A percentile compares a stretch with the other conserved stretches of the same genome.
Evolutionary conservation across 2,113 vertebrate genomes (phyloP).

Genomic region (Todiramphus chloris): DNA sequence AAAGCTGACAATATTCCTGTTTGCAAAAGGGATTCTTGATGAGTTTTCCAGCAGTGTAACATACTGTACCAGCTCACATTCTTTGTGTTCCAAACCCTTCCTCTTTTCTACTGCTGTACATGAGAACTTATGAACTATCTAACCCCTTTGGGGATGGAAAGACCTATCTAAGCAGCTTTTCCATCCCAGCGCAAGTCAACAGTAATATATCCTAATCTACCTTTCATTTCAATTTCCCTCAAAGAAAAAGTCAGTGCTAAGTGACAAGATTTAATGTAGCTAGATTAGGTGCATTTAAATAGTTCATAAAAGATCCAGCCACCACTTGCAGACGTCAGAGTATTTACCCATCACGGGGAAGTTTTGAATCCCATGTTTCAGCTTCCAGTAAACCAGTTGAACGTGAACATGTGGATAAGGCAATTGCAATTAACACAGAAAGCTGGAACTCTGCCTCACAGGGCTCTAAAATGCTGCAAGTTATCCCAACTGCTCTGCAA

Average conservation of each 20-base stretch:
- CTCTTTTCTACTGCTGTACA: neutral
- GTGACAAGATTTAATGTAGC: neutral
- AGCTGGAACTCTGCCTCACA: neutral
- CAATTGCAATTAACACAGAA: neutral
- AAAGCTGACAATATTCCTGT: neutral
- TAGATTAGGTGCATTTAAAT: neutral
- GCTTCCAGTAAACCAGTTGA: neutral
- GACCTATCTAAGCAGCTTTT: neutral
- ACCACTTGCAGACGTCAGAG: rapidly evolving
- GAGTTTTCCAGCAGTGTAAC: neutral
- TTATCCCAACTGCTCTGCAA: neutral
- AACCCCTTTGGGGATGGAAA: neutral
- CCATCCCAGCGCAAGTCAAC: neutral
- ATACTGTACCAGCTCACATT: neutral
- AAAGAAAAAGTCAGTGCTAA: neutral
- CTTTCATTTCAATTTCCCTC: neutral
- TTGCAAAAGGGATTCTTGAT: neutral
- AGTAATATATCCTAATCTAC: neutral
- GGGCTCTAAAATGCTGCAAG: neutral
- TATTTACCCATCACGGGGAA: neutral
- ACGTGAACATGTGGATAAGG: neutral
- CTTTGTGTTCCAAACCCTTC: neutral
- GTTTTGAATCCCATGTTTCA: neutral
- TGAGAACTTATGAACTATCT: neutral
- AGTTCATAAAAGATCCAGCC: neutral